These are phyloP conservation scores for Conus canariensis DNA, from an alignment of 2,888 invertebrate species.

Conservation along the genomic window DNA sequence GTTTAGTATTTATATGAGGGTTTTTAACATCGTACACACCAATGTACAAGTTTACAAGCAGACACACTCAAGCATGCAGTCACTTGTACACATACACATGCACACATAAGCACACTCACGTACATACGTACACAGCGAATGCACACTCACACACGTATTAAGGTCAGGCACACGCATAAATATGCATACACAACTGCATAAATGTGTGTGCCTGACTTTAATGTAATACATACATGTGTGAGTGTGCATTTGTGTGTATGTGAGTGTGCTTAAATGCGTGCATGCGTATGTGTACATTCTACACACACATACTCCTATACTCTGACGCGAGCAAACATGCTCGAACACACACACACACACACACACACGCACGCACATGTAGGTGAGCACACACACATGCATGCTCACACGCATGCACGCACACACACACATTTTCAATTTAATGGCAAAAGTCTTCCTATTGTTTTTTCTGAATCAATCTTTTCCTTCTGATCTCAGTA, in stretches of 20 bases:
- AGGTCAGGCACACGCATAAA: too few species aligned
- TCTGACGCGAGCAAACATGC: background rate
- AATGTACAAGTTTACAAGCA: background rate
- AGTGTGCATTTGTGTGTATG: too few species aligned
- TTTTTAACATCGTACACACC: too few species aligned
- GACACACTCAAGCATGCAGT: background rate
- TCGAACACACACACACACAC: background rate
- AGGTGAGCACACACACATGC: background rate
- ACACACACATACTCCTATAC: background rate
- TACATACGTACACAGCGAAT: background rate
- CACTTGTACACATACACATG: background rate
- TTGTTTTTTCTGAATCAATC: too few species aligned
- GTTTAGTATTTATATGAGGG: too few species aligned
- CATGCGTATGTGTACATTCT: too few species aligned
- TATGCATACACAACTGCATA: too few species aligned
- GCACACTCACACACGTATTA: background rate
- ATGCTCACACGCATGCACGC: background rate
- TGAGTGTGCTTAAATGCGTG: too few species aligned
- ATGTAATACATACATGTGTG: too few species aligned
- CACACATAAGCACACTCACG: background rate
- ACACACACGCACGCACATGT: background rate
- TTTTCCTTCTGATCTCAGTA: too few species aligned
- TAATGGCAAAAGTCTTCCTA: too few species aligned
- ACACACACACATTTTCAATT: background rate
- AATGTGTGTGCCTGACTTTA: too few species aligned